Evolutionary conservation across 2,888 invertebrate species (phyloP).

Genomic region (Nephrotoma guestfalica): DNA sequence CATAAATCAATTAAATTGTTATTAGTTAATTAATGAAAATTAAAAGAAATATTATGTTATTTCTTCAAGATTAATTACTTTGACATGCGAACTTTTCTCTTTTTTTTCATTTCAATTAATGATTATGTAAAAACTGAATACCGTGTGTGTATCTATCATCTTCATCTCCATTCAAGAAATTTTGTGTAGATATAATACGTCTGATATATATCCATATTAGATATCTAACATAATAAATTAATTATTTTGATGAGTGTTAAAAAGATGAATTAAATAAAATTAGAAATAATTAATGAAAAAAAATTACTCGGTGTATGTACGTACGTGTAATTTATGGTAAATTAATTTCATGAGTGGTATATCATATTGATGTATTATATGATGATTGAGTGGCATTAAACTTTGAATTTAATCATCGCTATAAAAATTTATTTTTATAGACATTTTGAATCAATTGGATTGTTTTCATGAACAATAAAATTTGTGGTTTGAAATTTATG

Average conservation of each 20-base stretch:
- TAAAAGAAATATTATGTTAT: background rate
- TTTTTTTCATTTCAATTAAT: background rate
- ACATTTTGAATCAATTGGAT: background rate
- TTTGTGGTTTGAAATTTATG: background rate
- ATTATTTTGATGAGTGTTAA: background rate
- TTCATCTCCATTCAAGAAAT: background rate
- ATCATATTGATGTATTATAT: background rate
- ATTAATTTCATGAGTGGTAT: background rate
- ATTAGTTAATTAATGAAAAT: background rate
- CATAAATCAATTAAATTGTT: background rate
- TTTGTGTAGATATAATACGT: background rate
- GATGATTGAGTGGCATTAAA: background rate
- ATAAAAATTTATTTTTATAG: background rate
- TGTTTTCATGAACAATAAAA: background rate
- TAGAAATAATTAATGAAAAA: background rate
- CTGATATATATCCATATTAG: background rate
- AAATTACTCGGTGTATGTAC: background rate
- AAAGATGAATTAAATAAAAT: background rate
- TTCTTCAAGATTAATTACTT: background rate
- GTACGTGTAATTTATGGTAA: background rate
- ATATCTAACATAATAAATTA: background rate
- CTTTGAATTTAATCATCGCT: background rate
- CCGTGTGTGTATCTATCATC: background rate
- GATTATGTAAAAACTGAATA: background rate
- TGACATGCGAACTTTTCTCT: background rate